Evolutionary conservation across 1,140 invertebrate species (phyloP), one percentile per base, ranked within the genome.

Genomic region (Arctopsyche grandis): DNA sequence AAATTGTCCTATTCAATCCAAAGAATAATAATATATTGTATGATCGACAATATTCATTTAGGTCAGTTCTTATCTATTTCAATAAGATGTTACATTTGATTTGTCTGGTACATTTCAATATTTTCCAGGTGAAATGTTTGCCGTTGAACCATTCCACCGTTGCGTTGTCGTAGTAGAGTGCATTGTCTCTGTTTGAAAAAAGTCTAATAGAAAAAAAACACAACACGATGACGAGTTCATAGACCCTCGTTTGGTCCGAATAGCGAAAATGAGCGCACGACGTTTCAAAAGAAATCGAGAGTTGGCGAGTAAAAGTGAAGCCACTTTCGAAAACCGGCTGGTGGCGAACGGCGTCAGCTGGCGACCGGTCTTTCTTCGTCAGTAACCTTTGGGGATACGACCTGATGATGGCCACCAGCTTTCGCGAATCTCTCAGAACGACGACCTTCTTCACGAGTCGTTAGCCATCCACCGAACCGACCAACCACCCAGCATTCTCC

Each of bases 251-350:
- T n/a, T 71, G n/a, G 24, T 71, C 69, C 38, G 69, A 44, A 48
- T 46, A 71, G 69, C 69, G 44, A 71, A 71, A 66, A 66, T 66
- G 60, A 71, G 24, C 69, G 14, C 69, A 69, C 14, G 22, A 69
- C 66, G 66, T 69, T 24, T 66, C 75, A 21, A 63, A 76, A 76
- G 75, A 76, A 76, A 76, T 60, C 75, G 75, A 76, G 75, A 76
- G 75, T 76, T 66, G 63, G 63, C 75, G 56, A 74, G 70, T 75
- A 63, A 66, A 66, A 66, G 63, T 66, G 63, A 79, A 73, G 56
- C 43, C 70, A 75, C 78, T 79, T 79, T 79, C 78, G 43, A 74
- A 79, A 79, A 79, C 78, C 78, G 70, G 78, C 78, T 44, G 78
- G 0, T 38, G 9, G 21, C 58, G 58, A 60, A 21, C 66, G 26